Base-by-base conservation (phyloP, 2,797 vertebrate genomes). In the Cephalopachus bancanus region DNA sequence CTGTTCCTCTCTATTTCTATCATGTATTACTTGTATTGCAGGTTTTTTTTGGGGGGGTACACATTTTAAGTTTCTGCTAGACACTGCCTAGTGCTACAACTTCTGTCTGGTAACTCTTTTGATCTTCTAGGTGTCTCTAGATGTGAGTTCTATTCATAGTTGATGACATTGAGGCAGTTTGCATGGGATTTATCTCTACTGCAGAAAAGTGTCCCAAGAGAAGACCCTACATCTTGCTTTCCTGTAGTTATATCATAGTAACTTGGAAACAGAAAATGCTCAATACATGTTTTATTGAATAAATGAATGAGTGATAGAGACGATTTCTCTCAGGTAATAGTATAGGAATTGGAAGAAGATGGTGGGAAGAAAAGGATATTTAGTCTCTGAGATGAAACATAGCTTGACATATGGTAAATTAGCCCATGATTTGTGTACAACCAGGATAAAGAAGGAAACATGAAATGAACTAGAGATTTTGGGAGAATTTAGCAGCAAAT, bases 211-310 rank as follows among this genome's bases (percentile, higher is more conserved):
- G 12, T 55, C 59, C 75, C 72, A 51, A 79, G n/a, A 69, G 69
- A 51, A 83, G 10, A 1, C 1, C 26, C 12, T 74, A 11, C 2
- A 16, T 88, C 12, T 69, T 85, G 37, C 59, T 83, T 51, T 33
- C 67, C 51, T 49, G 51, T 11, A 60, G 11, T 90, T 93, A 30
- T 89, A 65, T 76, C 37, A 62, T 33, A 72, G 51, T 67, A 49
- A 92, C 28, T 64, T 83, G 37, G 80, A 76, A 94, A 86, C 57
- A 53, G 72, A 92, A 92, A 78, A n/a, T 84, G 22, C 28, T 89
- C 19, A 83, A 0, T 75, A 24, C 4, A 1, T 83, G 24, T 90
- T 71, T 93, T 79, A 57, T 55, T 92, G 62, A 94, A 64, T 53
- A 75, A 74, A 67, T 84, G 44, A 83, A 37, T 80, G 26, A 84